Percentiles rank a stretch among this genome's conserved stretches.
phyloP scores from a whole-genome alignment of 2,113 vertebrate species.

The Melanerpes formicivorus region DNA sequence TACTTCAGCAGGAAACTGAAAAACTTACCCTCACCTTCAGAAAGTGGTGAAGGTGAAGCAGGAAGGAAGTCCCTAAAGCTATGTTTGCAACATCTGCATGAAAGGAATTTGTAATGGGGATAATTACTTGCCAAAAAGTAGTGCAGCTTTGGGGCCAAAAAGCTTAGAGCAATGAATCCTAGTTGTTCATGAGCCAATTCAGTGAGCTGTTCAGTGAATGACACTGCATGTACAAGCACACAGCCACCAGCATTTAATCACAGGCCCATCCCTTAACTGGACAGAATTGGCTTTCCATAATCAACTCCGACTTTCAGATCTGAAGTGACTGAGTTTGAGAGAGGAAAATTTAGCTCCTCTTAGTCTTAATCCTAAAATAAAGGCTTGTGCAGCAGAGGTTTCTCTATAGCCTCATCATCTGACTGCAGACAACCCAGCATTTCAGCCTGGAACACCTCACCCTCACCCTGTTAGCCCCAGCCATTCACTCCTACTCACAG shows the following conservation, averaged over 20 bases:
- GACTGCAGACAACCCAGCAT: not conserved
- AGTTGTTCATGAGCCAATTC: not conserved
- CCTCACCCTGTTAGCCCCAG: not conserved
- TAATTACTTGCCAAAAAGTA: not conserved
- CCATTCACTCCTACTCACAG: not conserved
- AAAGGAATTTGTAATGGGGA: not conserved
- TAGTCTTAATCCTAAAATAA: not conserved
- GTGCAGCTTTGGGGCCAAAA: not conserved
- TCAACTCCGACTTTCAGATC: not conserved
- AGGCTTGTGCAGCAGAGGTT: not conserved
- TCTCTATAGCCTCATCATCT: not conserved
- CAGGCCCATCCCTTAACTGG: not conserved
- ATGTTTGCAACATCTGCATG: not conserved
- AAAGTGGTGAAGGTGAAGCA: conserved; percentile 40
- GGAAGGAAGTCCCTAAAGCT: conserved; percentile 44
- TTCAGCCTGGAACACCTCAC: not conserved
- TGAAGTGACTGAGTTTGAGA: not conserved
- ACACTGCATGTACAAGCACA: not conserved
- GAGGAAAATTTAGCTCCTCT: not conserved
- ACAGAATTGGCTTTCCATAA: not conserved
- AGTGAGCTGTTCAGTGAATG: not conserved
- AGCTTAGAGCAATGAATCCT: not conserved
- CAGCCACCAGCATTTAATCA: not conserved
- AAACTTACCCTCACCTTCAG: conserved; percentile 9
- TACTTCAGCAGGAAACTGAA: not conserved